These are phyloP conservation scores for Trialeurodes vaporariorum DNA, from an alignment of 1,140 invertebrate genomes.

Conservation along the genomic window DNA sequence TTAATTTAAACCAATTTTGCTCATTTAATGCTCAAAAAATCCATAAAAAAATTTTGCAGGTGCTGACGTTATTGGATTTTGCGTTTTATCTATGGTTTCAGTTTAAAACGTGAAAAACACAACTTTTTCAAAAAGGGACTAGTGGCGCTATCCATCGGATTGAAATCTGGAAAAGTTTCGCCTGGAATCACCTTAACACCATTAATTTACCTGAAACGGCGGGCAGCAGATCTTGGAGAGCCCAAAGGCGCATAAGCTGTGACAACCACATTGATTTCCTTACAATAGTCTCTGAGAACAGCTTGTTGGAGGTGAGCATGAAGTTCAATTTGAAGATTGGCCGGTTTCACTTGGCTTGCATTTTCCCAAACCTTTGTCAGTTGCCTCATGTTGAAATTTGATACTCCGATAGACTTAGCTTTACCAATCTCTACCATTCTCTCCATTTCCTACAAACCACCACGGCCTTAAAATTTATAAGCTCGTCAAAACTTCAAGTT, in stretches of 20 bases:
- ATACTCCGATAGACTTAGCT: constrained; percentile 34
- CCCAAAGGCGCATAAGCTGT: constrained; percentile 51
- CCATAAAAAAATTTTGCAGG: no score
- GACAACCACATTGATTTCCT: constrained; percentile 39
- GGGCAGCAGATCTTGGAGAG: constrained; percentile 17
- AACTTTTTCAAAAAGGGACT: no score
- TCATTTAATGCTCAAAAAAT: no score
- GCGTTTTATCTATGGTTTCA: no score
- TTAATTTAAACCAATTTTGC: no score
- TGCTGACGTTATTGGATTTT: no score
- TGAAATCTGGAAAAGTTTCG: no score
- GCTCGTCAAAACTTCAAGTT: no score
- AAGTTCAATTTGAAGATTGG: constrained; percentile 39
- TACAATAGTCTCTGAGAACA: constrained; percentile 43
- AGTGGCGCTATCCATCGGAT: no score
- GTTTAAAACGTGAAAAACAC: no score
- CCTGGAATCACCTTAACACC: no score
- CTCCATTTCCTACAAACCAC: constrained; percentile 40
- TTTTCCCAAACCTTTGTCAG: constrained; percentile 25
- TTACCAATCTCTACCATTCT: constrained; percentile 39
- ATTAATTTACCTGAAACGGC: constrained; percentile 3
- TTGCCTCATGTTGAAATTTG: constrained; percentile 32
- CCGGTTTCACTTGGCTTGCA: constrained; percentile 26
- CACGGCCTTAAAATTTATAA: no score
- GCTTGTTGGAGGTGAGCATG: constrained; percentile 50